phyloP scores from a whole-genome alignment of 2,888 invertebrate genomes.

The Scaptomyza cyrtandrae region DNA sequence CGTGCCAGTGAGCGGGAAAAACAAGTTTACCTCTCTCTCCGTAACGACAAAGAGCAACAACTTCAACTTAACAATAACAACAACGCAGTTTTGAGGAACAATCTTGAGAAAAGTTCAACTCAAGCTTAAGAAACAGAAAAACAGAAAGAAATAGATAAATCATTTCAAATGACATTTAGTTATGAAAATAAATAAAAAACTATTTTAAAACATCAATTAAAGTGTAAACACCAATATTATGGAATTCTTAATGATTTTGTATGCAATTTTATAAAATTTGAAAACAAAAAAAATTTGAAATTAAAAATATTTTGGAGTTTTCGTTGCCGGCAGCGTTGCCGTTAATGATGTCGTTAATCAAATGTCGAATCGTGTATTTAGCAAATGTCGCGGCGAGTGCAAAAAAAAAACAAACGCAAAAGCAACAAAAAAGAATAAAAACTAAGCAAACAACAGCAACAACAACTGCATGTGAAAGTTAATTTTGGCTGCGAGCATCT shows the following conservation, averaged over 20 bases:
- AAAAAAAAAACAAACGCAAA: constrained; percentile 29
- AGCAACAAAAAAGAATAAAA: background rate
- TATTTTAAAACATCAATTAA: background rate
- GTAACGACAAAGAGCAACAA: constrained; percentile 44
- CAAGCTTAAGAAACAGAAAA: constrained; percentile 30
- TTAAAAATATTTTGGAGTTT: constrained; percentile 19
- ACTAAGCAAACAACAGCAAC: background rate
- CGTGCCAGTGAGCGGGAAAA: constrained; percentile 63
- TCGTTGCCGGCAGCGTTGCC: constrained; percentile 26
- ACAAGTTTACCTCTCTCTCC: constrained; percentile 65
- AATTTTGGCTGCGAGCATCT: constrained; percentile 35
- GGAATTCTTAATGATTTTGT: background rate
- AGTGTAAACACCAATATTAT: background rate
- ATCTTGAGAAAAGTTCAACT: constrained; percentile 52
- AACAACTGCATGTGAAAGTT: constrained; percentile 67
- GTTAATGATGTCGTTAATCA: constrained; percentile 53
- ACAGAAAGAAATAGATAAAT: constrained; percentile 9
- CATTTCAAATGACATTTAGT: constrained; percentile 33
- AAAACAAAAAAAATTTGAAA: constrained; percentile 1
- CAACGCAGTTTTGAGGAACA: constrained; percentile 53
- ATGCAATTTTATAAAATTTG: constrained; percentile 33
- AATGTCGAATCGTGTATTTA: constrained; percentile 49
- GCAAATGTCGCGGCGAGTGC: constrained; percentile 49
- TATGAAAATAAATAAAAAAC: constrained; percentile 28
- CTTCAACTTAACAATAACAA: constrained; percentile 37